These are phyloP conservation scores for Emys orbicularis DNA, from an alignment of 2,797 vertebrate genomes.

Conservation along the genomic window DNA sequence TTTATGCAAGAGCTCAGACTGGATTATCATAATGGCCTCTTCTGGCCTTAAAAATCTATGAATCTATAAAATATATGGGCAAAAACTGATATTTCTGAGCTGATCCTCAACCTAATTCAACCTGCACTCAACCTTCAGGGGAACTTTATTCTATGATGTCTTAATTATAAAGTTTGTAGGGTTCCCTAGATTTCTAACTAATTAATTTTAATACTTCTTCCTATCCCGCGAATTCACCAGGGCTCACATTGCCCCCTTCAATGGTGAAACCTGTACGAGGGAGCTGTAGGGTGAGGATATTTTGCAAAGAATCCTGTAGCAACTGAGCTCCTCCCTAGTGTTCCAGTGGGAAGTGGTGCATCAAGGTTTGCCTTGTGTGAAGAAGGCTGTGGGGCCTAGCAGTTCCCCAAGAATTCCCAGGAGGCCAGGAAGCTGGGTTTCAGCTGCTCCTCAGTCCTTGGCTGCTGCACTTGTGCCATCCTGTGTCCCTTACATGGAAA, in stretches of 20 bases:
- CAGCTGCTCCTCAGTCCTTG: neutral
- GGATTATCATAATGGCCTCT: neutral
- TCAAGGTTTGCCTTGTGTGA: neutral
- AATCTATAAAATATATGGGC: neutral
- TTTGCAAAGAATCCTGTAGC: neutral
- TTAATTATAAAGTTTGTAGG: neutral
- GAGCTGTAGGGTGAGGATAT: neutral
- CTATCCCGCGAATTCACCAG: neutral
- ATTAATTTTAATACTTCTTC: neutral
- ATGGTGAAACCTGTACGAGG: neutral
- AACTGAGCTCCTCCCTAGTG: neutral
- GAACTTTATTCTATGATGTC: neutral
- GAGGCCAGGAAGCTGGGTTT: neutral
- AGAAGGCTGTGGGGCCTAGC: neutral
- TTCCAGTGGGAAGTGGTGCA: neutral
- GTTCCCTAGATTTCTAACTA: neutral
- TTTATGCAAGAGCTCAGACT: neutral
- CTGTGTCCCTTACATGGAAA: neutral
- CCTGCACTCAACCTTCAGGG: neutral
- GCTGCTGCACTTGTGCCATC: neutral
- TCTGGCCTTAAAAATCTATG: neutral
- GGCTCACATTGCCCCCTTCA: neutral
- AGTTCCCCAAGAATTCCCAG: neutral
- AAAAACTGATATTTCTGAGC: neutral
- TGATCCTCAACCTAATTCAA: neutral